phyloP scores from a whole-genome alignment of 2,797 vertebrate species.

The Limosa lapponica region DNA sequence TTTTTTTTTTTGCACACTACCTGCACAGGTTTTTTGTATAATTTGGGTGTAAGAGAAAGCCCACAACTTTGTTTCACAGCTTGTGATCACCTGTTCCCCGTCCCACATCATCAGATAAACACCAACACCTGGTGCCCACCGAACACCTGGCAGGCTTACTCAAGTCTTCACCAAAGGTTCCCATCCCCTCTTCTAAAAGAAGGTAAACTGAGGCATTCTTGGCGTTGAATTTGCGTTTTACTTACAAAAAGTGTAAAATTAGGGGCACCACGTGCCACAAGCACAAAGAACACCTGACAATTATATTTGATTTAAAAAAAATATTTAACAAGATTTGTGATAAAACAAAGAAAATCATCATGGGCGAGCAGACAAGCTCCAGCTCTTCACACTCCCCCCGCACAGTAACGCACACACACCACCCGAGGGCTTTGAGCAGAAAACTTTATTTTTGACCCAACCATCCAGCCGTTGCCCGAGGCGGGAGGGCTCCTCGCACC shows the following conservation, averaged over 20 bases:
- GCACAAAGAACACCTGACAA: background rate
- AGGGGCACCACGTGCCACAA: background rate
- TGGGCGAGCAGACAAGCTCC: accelerated
- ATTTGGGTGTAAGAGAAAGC: background rate
- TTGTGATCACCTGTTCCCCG: background rate
- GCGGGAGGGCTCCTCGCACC: background rate
- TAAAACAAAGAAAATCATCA: background rate
- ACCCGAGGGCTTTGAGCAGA: accelerated
- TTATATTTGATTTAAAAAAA: background rate
- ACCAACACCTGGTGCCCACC: background rate
- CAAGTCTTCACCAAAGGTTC: background rate
- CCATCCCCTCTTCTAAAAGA: background rate
- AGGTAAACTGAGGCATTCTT: background rate
- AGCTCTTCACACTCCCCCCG: background rate
- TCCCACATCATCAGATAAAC: background rate
- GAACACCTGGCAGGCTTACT: accelerated
- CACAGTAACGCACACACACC: accelerated
- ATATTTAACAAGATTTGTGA: background rate
- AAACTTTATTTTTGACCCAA: accelerated
- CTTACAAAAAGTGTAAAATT: background rate
- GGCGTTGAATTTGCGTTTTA: accelerated
- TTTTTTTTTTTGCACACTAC: background rate
- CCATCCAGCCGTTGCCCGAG: background rate
- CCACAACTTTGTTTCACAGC: background rate
- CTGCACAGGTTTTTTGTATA: background rate